Conservation (phyloP, 2,797 vertebrate species). For the Arctocebus calabarensis region DNA sequence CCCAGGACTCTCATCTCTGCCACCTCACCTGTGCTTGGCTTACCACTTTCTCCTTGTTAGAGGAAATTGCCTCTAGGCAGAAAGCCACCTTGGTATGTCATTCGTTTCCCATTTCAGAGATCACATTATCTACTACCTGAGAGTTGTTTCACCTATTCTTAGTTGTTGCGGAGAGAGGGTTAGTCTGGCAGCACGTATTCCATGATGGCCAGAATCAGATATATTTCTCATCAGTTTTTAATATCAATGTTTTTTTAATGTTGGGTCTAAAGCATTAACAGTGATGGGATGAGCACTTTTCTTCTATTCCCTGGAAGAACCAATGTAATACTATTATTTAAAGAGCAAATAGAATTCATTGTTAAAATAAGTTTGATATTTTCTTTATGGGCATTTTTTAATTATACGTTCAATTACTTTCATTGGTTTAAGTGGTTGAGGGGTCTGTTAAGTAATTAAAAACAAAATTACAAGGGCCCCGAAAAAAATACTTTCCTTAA, state of each 20-base stretch:
- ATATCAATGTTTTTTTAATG: background rate
- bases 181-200: background rate
- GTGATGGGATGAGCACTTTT: background rate
- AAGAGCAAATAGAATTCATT: background rate
- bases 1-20: background rate
- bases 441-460: background rate
- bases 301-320: background rate
- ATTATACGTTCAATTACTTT: background rate
- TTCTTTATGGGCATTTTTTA: background rate
- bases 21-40: fast-evolving
- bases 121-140: background rate
- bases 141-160: background rate
- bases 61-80: background rate
- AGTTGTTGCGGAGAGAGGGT: background rate
- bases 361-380: background rate
- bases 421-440: background rate
- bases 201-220: background rate
- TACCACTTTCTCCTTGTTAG: background rate
- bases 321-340: background rate
- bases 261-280: background rate
- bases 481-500: slow-evolving; percentile 1
- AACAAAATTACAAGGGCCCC: background rate
- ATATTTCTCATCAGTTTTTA: background rate
- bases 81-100: background rate
- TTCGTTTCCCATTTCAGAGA: background rate